Evolutionary conservation across 2,888 invertebrate genomes (phyloP).

Genomic region (Melipona beecheii): DNA sequence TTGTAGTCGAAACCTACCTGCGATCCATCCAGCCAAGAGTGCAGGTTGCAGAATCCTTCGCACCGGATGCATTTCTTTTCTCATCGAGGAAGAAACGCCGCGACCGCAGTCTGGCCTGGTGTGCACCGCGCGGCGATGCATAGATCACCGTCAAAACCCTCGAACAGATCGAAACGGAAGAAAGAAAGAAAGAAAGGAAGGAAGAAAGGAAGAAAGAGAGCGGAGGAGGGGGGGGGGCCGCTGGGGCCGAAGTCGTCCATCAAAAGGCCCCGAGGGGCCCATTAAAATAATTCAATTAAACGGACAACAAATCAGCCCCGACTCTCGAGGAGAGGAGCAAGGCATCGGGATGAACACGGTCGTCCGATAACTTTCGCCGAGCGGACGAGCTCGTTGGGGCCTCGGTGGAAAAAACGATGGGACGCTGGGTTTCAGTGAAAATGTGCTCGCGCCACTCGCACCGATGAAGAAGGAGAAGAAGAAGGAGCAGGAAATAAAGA

Average conservation of each 20-base stretch:
- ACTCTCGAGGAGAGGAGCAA: not conserved
- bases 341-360: constrained; percentile 49
- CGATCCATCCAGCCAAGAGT: not conserved
- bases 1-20: not conserved
- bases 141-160: constrained; percentile 27
- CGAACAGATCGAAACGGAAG: constrained; percentile 31
- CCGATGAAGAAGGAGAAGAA: not conserved
- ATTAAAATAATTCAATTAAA: constrained; percentile 61
- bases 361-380: constrained; percentile 54
- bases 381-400: no score
- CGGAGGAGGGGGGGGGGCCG: not conserved
- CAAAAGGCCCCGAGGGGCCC: constrained; percentile 47
- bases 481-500: not conserved
- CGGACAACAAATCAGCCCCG: constrained; percentile 52
- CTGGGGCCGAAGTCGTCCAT: constrained; percentile 36
- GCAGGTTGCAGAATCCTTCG: not conserved
- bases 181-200: constrained; percentile 5
- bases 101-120: not conserved
- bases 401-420: constrained; percentile 8
- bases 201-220: not conserved
- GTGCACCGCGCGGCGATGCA: not conserved
- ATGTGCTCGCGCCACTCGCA: constrained; percentile 19
- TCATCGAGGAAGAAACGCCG: not conserved
- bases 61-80: not conserved
- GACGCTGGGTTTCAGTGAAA: constrained; percentile 45